phyloP scores from a whole-genome alignment of 1,140 invertebrate species.

The Hypothenemus hampei region DNA sequence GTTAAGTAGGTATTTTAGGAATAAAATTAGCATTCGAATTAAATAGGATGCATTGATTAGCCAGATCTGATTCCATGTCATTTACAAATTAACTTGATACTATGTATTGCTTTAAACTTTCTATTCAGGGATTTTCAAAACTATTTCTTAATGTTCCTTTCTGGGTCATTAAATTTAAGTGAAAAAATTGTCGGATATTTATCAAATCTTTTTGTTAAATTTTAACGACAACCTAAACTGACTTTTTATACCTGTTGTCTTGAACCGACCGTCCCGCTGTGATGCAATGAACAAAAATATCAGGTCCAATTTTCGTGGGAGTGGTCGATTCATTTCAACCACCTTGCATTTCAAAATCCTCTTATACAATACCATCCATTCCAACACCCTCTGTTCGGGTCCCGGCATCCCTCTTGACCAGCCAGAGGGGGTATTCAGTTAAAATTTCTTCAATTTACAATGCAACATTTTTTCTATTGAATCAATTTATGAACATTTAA shows the following conservation, averaged over 20 bases:
- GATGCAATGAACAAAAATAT: slow-evolving; percentile 27
- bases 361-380: slow-evolving; percentile 21
- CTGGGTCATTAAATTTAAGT: not conserved
- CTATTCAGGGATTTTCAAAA: not conserved
- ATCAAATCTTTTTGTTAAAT: slow-evolving; percentile 1
- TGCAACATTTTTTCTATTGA: too few relatives aligned
- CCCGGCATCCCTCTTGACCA: slow-evolving; percentile 1
- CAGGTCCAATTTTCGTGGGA: slow-evolving; percentile 28
- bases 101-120: not conserved
- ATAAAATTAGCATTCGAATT: not conserved
- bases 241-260: slow-evolving; percentile 27
- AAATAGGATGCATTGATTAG: not conserved
- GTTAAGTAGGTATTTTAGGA: not conserved
- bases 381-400: slow-evolving; percentile 20
- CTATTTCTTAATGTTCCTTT: not conserved
- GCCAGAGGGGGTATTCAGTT: too few relatives aligned
- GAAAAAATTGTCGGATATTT: too few relatives aligned
- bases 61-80: not conserved
- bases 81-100: not conserved
- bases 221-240: slow-evolving; percentile 9
- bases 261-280: slow-evolving; percentile 16
- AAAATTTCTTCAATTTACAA: too few relatives aligned
- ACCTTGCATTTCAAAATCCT: slow-evolving; percentile 32
- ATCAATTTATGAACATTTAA: too few relatives aligned
- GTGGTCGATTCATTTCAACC: slow-evolving; percentile 31